Conservation (phyloP, 2,888 invertebrate genomes). For the Orthosia gracilis region DNA sequence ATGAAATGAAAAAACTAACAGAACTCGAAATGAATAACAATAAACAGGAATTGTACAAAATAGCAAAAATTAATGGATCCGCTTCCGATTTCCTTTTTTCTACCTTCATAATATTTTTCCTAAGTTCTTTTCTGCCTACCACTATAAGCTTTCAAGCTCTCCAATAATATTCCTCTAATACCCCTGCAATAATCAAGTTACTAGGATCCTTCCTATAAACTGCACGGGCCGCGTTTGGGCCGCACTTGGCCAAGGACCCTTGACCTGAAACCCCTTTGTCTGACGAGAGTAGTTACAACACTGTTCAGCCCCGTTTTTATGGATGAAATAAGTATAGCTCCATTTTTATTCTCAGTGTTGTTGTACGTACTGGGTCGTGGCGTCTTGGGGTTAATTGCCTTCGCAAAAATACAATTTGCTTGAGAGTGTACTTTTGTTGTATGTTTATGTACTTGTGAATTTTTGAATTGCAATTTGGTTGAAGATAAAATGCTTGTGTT, state of each 20-base stretch:
- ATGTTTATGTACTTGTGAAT: no score
- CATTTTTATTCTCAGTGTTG: slow-evolving; percentile 40
- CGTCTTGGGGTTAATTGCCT: slow-evolving; percentile 30
- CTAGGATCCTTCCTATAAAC: slow-evolving; percentile 67
- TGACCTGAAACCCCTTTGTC: slow-evolving; percentile 78
- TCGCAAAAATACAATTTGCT: slow-evolving; percentile 18
- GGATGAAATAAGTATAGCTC: slow-evolving; percentile 59
- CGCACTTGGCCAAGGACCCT: slow-evolving; percentile 69
- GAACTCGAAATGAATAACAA: no score
- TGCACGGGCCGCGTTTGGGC: slow-evolving; percentile 67
- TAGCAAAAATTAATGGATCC: no score
- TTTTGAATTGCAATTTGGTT: not conserved
- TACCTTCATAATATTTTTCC: no score
- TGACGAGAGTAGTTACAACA: slow-evolving; percentile 71
- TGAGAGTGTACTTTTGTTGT: not conserved
- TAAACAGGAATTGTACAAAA: no score
- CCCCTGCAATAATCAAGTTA: slow-evolving; percentile 68
- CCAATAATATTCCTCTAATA: slow-evolving; percentile 17
- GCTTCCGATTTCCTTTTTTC: no score
- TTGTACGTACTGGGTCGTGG: slow-evolving; percentile 30
- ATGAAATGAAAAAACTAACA: no score
- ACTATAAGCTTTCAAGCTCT: not conserved
- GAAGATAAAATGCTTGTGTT: no score
- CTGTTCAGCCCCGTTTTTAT: slow-evolving; percentile 65
- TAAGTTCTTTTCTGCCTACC: not conserved